Evolutionary conservation across 2,888 invertebrate genomes (phyloP).

Genomic region (Ochropleura leucogaster): DNA sequence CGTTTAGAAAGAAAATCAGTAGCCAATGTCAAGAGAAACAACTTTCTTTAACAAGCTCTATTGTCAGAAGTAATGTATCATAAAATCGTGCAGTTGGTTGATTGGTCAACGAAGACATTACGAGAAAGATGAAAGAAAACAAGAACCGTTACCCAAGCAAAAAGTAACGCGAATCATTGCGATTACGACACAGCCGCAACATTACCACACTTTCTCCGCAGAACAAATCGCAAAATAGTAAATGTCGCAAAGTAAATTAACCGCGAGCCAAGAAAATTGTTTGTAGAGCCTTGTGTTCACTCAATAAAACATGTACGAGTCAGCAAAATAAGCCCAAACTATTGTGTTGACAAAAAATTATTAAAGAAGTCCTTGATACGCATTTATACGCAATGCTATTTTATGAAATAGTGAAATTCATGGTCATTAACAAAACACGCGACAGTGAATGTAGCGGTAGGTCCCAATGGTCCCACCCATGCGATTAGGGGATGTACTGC

Average conservation of each 20-base stretch:
- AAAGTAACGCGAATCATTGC: constrained; percentile 67
- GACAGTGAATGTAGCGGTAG: constrained; percentile 29
- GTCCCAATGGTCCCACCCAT: constrained; percentile 62
- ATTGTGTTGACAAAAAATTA: constrained; percentile 26
- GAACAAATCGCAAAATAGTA: constrained; percentile 71
- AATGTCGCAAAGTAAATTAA: constrained; percentile 65
- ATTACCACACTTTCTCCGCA: constrained; percentile 77
- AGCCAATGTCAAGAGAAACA: constrained; percentile 60
- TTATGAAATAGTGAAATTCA: constrained; percentile 67
- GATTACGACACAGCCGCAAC: constrained; percentile 72
- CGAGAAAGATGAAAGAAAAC: constrained; percentile 55
- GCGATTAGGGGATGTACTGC: constrained; percentile 53
- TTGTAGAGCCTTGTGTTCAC: constrained; percentile 19
- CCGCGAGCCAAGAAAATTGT: constrained; percentile 53
- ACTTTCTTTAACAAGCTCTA: constrained; percentile 57
- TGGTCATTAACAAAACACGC: constrained; percentile 70
- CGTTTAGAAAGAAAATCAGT: constrained; percentile 15
- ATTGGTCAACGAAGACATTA: constrained; percentile 49
- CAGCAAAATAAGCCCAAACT: background rate
- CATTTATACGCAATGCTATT: constrained; percentile 32
- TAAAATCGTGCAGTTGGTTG: constrained; percentile 19
- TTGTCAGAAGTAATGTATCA: constrained; percentile 42
- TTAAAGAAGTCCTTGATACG: constrained; percentile 32
- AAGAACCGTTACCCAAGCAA: constrained; percentile 52
- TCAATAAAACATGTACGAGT: constrained; percentile 13